Evolutionary conservation across 1,140 invertebrate genomes (phyloP).

Genomic region (Saccostrea glomerata): DNA sequence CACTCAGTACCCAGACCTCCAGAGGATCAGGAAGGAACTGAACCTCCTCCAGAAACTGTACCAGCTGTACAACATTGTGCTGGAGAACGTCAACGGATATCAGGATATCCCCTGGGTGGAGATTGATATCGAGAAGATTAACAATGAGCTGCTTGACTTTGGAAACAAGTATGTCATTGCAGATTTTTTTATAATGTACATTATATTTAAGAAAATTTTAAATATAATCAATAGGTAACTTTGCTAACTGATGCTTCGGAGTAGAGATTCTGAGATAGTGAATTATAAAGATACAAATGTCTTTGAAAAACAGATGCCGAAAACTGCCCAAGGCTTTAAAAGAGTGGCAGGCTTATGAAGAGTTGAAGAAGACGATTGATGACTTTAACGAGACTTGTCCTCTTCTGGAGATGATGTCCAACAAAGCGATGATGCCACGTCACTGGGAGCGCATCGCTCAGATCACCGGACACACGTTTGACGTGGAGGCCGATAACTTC

Average conservation of each 20-base stretch:
- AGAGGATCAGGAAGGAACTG: conserved; percentile 94
- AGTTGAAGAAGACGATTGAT: conserved; percentile 97
- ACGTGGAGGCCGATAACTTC: conserved; percentile 95
- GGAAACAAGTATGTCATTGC: conserved; percentile 88
- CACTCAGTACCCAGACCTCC: conserved; percentile 95
- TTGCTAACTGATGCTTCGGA: not conserved
- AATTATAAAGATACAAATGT: not conserved
- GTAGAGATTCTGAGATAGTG: not conserved
- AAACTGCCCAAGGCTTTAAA: conserved; percentile 97
- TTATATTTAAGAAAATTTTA: not conserved
- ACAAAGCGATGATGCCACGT: conserved; percentile 97
- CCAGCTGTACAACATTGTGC: conserved; percentile 97
- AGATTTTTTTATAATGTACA: not conserved
- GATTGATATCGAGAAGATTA: conserved; percentile 98
- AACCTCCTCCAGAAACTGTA: conserved; percentile 97
- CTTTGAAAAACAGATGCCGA: conserved; percentile 71
- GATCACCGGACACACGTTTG: conserved; percentile 92
- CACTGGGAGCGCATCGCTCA: conserved; percentile 98
- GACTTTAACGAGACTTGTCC: conserved; percentile 99
- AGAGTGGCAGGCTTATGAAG: conserved; percentile 98
- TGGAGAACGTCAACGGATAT: conserved; percentile 96
- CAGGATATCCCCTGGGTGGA: conserved; percentile 92
- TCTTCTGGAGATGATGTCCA: conserved; percentile 96
- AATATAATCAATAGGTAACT: too few relatives aligned
- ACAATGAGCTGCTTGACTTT: conserved; percentile 97